Percentiles rank a stretch among this genome's conserved stretches.
Evolutionary conservation across 2,888 invertebrate species (phyloP).

Genomic region (Lasioglossum oenotherae): DNA sequence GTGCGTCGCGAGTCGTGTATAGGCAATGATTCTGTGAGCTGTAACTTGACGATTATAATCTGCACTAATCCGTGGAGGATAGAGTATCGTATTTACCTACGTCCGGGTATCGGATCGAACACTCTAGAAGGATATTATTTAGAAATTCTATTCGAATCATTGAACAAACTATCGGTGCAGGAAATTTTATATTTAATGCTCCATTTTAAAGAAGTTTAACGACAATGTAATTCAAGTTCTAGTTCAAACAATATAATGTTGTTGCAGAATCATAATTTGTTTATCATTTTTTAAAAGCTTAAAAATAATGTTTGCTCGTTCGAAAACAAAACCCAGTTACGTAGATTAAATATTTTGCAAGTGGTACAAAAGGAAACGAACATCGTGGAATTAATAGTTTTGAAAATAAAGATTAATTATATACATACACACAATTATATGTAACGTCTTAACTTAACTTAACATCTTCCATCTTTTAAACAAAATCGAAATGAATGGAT

Average conservation of each 20-base stretch:
- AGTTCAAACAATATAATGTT: background rate
- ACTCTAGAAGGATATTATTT: background rate
- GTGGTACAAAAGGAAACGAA: too few species aligned
- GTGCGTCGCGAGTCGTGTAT: background rate
- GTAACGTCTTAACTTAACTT: too few species aligned
- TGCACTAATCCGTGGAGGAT: background rate
- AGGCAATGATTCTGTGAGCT: background rate
- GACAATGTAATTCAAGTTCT: too few species aligned
- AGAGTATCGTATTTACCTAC: background rate
- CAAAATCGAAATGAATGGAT: too few species aligned
- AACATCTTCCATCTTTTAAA: background rate
- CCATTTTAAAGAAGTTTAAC: background rate
- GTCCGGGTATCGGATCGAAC: background rate
- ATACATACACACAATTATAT: too few species aligned
- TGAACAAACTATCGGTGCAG: background rate
- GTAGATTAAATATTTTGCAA: too few species aligned
- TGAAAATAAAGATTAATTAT: too few species aligned
- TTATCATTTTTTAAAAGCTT: too few species aligned
- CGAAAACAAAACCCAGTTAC: too few species aligned
- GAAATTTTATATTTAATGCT: background rate
- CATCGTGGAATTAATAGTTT: too few species aligned
- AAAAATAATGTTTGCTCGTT: too few species aligned
- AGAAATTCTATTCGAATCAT: background rate
- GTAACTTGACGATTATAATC: background rate
- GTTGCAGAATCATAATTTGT: too few species aligned